phyloP scores from a whole-genome alignment of 2,797 vertebrate genomes.

The Hippopotamyrus pictus region DNA sequence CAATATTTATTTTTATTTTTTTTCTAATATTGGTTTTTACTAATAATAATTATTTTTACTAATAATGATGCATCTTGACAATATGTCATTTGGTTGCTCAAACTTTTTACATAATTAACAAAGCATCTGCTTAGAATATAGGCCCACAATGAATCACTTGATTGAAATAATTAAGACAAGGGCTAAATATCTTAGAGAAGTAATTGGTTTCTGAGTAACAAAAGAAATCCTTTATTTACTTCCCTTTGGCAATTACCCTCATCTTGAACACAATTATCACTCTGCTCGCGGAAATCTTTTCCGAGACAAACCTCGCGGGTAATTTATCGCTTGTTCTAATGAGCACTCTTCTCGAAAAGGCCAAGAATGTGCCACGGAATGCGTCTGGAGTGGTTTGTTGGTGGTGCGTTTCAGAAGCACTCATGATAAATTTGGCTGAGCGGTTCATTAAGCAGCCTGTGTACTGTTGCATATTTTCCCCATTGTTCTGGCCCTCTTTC shows the following conservation, averaged over 20 bases:
- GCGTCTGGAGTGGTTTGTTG: conserved; percentile 10
- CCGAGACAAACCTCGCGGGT: background rate
- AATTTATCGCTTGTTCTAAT: conserved; percentile 17
- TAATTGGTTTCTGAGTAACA: conserved; percentile 26
- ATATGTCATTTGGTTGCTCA: background rate
- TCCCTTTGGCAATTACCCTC: conserved; percentile 14
- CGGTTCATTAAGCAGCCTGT: conserved; percentile 5
- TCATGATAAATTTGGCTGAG: background rate
- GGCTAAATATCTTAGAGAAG: conserved; percentile 24
- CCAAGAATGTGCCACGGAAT: background rate
- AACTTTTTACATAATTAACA: conserved; percentile 22
- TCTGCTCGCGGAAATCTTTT: background rate
- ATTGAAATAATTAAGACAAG: conserved; percentile 29
- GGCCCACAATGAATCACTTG: conserved; percentile 18
- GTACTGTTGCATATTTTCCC: conserved; percentile 43
- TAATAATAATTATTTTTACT: background rate
- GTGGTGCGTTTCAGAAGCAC: background rate
- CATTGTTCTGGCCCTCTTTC: conserved; percentile 36
- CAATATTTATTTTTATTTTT: background rate
- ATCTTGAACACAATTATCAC: conserved; percentile 12
- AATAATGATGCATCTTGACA: background rate
- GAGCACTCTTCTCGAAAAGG: background rate
- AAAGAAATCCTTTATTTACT: background rate
- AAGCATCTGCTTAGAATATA: conserved; percentile 14
- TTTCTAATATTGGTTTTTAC: background rate